Percentiles rank a stretch among this genome's conserved stretches.
Evolutionary conservation across 2,113 vertebrate species (phyloP).

Genomic region (Ptyas mucosa): DNA sequence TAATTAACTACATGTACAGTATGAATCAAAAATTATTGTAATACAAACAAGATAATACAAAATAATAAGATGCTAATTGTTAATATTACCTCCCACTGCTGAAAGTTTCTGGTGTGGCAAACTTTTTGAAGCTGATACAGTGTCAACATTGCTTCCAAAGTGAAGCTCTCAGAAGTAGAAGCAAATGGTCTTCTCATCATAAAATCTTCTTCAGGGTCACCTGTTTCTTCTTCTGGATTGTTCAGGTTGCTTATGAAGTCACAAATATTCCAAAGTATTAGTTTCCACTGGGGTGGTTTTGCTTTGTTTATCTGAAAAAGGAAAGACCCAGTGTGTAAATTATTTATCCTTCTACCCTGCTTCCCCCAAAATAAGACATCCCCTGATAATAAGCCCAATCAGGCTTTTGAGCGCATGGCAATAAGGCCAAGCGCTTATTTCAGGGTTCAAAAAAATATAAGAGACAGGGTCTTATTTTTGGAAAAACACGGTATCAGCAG

Average conservation of each 20-base stretch:
- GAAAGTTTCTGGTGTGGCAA: slow-evolving; percentile 80
- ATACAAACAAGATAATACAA: background rate
- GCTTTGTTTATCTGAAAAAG: slow-evolving; percentile 72
- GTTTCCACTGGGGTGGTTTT: slow-evolving; percentile 83
- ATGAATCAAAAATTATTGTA: background rate
- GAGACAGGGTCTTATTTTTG: too few relatives aligned
- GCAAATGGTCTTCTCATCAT: slow-evolving; percentile 68
- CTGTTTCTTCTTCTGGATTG: slow-evolving; percentile 61
- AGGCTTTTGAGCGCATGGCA: too few relatives aligned
- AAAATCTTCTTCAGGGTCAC: slow-evolving; percentile 68
- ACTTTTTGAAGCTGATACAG: slow-evolving; percentile 82
- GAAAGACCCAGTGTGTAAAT: background rate
- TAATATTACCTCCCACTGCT: slow-evolving; percentile 80
- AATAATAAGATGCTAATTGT: background rate
- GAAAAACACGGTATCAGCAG: background rate
- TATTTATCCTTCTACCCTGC: background rate
- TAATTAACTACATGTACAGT: background rate
- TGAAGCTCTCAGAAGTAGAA: slow-evolving; percentile 68
- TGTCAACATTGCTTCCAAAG: slow-evolving; percentile 77
- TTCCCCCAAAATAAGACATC: too few relatives aligned
- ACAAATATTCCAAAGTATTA: slow-evolving; percentile 85
- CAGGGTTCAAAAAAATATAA: too few relatives aligned
- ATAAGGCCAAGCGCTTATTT: too few relatives aligned
- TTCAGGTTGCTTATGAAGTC: slow-evolving; percentile 74
- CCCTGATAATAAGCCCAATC: too few relatives aligned